Evolutionary conservation across 2,888 invertebrate genomes (phyloP), one percentile per base, ranked within the genome.

Genomic region (Campoletis raptor): DNA sequence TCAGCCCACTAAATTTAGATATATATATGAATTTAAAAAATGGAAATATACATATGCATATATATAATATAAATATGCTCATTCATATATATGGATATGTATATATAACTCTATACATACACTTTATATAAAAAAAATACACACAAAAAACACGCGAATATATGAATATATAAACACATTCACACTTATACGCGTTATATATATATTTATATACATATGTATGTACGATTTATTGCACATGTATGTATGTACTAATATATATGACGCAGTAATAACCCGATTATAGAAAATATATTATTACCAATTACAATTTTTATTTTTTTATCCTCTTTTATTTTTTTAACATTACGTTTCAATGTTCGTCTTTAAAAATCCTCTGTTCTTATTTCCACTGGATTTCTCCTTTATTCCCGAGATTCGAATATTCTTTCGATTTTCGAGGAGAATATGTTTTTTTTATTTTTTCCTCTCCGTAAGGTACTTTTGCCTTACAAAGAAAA

Each of bases 251-350:
- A 87, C 85, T 88, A 88, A 90, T 90, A 92, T 90, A 90, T 88
- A 91, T 89, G 90, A 91, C 90, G 90, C 91, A 93, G 91, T 92
- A 89, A 93, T 93, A 92, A 92, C 92, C 92, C 91, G 91, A 93
- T 92, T 91, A 93, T 92, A 92, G 90, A 92, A 92, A 93, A 93
- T 92, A 93, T 92, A 93, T 93, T 92, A 93, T 92, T 92, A 92
- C 89, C 89, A 92, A 93, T 93, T 92, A 92, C 91, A 90, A 91
- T 89, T 84, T 88, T 90, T 92, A 87, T 88, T 89, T 88, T 87
- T 85, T 72, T 87, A 87, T 85, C 87, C 84, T 85, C 66, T 70
- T 83, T 74, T 85, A 76, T 89, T 89, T 87, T 89, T 90, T 89
- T 87, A 88, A n/a, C n/a, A 30, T 30, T 30, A 30, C 30, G 30